Evolutionary conservation across 2,888 invertebrate genomes (phyloP).

Genomic region (Eueremaeus valkanovi): DNA sequence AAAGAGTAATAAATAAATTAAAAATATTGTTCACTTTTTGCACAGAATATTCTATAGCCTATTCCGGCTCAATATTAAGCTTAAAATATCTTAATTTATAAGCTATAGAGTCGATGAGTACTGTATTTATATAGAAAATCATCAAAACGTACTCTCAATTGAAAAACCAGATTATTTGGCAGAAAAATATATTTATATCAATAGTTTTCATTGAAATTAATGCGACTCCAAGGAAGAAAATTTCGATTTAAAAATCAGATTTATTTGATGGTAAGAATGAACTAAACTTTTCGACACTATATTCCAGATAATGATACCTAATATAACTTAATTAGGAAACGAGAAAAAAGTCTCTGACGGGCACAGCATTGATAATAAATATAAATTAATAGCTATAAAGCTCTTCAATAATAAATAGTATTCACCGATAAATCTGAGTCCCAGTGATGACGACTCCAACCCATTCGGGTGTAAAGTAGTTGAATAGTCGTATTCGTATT

Average conservation of each 20-base stretch:
- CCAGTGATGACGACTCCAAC: constrained; percentile 45
- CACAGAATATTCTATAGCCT: too few relatives aligned
- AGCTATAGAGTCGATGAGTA: too few relatives aligned
- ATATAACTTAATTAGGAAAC: constrained; percentile 28
- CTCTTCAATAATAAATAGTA: not conserved
- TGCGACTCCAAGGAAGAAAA: constrained; percentile 11
- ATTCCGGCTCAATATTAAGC: too few relatives aligned
- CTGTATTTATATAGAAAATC: not conserved
- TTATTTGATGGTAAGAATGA: not conserved
- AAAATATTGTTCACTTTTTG: too few relatives aligned
- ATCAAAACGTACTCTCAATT: not conserved
- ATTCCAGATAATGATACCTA: constrained; percentile 13
- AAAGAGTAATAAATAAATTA: not conserved
- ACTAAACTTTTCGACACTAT: not conserved
- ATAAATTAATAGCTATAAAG: constrained; percentile 18
- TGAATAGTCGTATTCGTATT: constrained; percentile 45
- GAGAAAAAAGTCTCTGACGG: not conserved
- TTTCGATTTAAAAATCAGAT: constrained; percentile 2
- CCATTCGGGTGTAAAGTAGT: constrained; percentile 46
- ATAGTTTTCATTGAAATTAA: constrained; percentile 17
- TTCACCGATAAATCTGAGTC: constrained; percentile 45
- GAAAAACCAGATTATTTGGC: not conserved
- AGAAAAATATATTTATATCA: not conserved
- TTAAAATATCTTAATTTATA: too few relatives aligned
- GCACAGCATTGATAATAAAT: constrained; percentile 6